Conservation (phyloP, 2,888 invertebrate genomes). For the Harpalus rufipes region DNA sequence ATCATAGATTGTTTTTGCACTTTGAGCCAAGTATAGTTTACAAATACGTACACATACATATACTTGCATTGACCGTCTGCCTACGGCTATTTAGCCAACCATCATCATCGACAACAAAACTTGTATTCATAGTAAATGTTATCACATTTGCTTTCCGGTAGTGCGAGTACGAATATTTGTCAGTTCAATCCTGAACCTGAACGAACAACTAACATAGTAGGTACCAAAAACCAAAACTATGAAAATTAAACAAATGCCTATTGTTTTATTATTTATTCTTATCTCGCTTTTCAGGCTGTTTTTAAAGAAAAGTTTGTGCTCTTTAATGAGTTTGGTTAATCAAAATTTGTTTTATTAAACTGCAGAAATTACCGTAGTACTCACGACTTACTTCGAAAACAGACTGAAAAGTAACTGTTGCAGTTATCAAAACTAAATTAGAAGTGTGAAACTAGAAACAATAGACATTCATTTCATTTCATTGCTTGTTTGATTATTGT, state of each 20-base stretch:
- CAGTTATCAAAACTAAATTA: neutral
- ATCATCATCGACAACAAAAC: conserved; percentile 54
- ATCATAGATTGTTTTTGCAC: conserved; percentile 34
- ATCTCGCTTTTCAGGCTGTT: too few relatives aligned
- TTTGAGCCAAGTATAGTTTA: conserved; percentile 28
- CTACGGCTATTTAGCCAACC: conserved; percentile 31
- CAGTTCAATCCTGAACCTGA: too few relatives aligned
- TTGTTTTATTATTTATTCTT: too few relatives aligned
- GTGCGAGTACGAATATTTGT: neutral
- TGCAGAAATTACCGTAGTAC: neutral
- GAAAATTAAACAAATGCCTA: too few relatives aligned
- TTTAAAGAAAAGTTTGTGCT: too few relatives aligned
- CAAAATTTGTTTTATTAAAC: too few relatives aligned
- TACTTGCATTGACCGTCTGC: neutral
- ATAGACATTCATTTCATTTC: neutral
- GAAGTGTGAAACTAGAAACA: neutral
- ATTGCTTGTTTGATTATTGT: neutral
- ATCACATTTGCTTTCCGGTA: conserved; percentile 39
- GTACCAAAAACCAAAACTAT: too few relatives aligned
- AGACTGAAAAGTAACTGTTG: too few relatives aligned
- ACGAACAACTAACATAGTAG: too few relatives aligned
- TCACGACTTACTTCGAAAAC: neutral
- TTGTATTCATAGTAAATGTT: conserved; percentile 48
- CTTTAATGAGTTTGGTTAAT: too few relatives aligned
- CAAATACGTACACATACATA: neutral